Evolutionary conservation across 1,140 invertebrate species (phyloP).

Genomic region (Drosophila subobscura): DNA sequence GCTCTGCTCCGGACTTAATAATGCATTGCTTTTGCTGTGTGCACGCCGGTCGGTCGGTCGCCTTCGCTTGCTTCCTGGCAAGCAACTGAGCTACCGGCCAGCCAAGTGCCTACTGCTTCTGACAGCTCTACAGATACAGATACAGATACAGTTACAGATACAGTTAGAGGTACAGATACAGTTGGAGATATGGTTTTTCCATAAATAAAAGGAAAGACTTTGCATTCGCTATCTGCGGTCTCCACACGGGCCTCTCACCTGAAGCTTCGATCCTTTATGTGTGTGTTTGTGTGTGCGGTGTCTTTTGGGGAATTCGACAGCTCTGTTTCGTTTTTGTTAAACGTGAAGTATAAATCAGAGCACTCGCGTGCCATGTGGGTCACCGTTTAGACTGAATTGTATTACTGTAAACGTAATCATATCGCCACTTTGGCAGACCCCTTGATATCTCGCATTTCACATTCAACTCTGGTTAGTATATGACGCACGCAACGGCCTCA

Average conservation of each 20-base stretch:
- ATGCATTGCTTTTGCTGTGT: constrained; percentile 30
- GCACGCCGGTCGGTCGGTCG: constrained; percentile 7
- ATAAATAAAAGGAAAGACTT: too few species aligned
- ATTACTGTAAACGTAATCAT: constrained; percentile 20
- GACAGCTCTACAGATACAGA: constrained; percentile 11
- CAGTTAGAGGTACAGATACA: too few species aligned
- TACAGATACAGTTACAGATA: neutral
- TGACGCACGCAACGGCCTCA: constrained; percentile 36
- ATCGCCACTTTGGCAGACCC: constrained; percentile 33
- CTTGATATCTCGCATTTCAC: constrained; percentile 18
- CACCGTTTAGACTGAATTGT: neutral
- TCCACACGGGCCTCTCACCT: constrained; percentile 16
- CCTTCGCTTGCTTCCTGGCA: constrained; percentile 35
- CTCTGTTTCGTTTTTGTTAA: constrained; percentile 24
- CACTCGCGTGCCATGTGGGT: constrained; percentile 22
- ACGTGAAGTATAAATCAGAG: constrained; percentile 67
- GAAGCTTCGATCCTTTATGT: constrained; percentile 28
- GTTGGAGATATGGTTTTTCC: too few species aligned
- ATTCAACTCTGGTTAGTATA: neutral
- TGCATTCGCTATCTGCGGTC: constrained; percentile 6
- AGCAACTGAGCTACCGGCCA: constrained; percentile 34
- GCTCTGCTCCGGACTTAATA: constrained; percentile 17
- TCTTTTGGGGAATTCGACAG: constrained; percentile 15
- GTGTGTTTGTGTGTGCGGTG: constrained; percentile 7
- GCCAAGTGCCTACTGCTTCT: constrained; percentile 22